These are phyloP conservation scores for Rhegmatorhina hoffmannsi DNA, from an alignment of 2,113 vertebrate species.

Conservation along the genomic window DNA sequence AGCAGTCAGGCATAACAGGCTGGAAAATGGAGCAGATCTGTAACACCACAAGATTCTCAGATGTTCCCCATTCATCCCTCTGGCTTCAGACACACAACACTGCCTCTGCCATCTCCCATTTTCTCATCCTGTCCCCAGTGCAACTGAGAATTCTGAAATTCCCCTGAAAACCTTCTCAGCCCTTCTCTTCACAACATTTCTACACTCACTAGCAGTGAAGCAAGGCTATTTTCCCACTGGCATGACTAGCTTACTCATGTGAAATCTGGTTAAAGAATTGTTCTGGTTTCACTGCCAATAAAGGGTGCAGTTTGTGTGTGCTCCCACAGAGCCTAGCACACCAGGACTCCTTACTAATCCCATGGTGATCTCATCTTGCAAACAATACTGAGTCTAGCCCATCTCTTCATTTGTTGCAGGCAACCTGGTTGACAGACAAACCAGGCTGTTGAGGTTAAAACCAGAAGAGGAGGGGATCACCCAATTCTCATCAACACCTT, in stretches of 20 bases:
- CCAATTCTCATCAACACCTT: neutral
- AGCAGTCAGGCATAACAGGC: fast-evolving
- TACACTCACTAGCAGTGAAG: neutral
- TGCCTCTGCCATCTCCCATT: neutral
- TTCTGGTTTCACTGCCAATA: fast-evolving
- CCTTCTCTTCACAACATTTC: neutral
- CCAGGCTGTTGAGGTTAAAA: neutral
- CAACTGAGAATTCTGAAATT: neutral
- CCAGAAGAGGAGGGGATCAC: neutral
- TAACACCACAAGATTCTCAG: neutral
- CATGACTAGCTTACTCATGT: fast-evolving
- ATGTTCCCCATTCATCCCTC: neutral
- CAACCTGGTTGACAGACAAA: neutral
- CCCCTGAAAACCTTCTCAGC: neutral
- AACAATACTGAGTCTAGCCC: neutral
- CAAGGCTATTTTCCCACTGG: neutral
- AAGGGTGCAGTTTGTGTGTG: neutral
- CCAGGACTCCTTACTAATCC: neutral
- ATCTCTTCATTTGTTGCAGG: neutral
- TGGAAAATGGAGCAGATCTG: neutral
- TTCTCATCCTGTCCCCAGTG: neutral
- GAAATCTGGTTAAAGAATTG: neutral
- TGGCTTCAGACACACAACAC: neutral
- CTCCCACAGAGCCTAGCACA: neutral
- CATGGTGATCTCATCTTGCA: fast-evolving